Evolutionary conservation across 2,888 invertebrate genomes (phyloP).

Genomic region (Patella ulyssiponensis): DNA sequence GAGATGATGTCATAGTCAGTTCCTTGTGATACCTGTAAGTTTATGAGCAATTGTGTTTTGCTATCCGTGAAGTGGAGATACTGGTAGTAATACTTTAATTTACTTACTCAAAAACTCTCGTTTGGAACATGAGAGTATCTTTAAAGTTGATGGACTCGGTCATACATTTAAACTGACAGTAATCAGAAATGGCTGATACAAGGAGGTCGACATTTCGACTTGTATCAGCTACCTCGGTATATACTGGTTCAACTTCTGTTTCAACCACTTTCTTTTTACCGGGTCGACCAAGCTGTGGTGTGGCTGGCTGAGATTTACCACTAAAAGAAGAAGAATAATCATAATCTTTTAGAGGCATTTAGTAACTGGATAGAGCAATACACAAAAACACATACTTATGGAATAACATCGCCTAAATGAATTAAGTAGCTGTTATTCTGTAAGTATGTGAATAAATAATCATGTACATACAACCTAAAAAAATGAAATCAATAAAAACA

Average conservation of each 20-base stretch:
- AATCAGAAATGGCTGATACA: constrained; percentile 67
- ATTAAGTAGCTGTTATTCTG: too few relatives aligned
- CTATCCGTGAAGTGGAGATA: too few relatives aligned
- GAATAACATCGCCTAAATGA: too few relatives aligned
- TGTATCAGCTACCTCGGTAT: constrained; percentile 64
- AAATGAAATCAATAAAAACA: too few relatives aligned
- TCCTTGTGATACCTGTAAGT: too few relatives aligned
- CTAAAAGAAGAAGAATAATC: constrained; percentile 16
- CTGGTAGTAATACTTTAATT: not conserved
- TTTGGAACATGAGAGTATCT: constrained; percentile 72
- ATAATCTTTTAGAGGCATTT: too few relatives aligned
- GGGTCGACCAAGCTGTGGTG: constrained; percentile 50
- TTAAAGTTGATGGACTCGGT: constrained; percentile 66
- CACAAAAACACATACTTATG: too few relatives aligned
- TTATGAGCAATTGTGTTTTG: too few relatives aligned
- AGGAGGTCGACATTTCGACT: constrained; percentile 64
- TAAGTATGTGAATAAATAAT: too few relatives aligned
- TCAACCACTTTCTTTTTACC: constrained; percentile 71
- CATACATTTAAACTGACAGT: constrained; percentile 67
- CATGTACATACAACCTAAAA: too few relatives aligned
- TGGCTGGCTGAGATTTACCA: constrained; percentile 35
- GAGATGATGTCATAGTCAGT: too few relatives aligned
- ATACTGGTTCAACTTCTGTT: constrained; percentile 69
- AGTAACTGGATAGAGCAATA: too few relatives aligned
- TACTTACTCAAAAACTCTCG: constrained; percentile 70